Base-by-base conservation (phyloP, 2,888 invertebrate genomes). In the Conops quadrifasciatus region DNA sequence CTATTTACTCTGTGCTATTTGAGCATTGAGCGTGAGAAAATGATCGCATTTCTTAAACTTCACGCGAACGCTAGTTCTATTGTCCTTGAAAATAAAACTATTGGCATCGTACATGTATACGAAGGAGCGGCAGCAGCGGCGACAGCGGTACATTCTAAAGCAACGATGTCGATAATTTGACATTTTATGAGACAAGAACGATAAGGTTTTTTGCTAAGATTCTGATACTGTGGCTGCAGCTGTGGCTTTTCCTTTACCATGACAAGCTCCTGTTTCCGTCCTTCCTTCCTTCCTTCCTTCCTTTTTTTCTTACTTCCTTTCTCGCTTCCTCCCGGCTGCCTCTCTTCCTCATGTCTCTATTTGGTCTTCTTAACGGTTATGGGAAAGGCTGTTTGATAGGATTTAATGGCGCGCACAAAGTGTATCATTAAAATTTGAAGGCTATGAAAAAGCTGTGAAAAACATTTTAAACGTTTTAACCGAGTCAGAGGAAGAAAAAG, bases 341-440 rank as follows among this genome's bases (percentile, higher is more conserved):
- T n/a, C n/a, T n/a, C n/a, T n/a, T n/a, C n/a, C n/a, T n/a, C n/a
- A n/a, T n/a, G n/a, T n/a, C 36, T 36, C 9, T 36, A 4, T 36
- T 36, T 36, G 5, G 4, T 36, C 9, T 21, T n/a, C 21, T 53
- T 36, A 30, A 66, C 51, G 30, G 19, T 66, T 36, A 53, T 36
- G 26, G 64, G 4, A 9, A 9, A n/a, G n/a, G 49, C 47, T 64
- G 26, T 51, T 51, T 66, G 66, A 30, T 66, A 66, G 53, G 21
- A 66, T 53, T 66, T 66, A 53, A 66, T 66, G 53, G 53, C 53
- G 66, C 19, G 66, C 30, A 19, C 21, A 30, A 53, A 66, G 51
- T 66, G 66, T 51, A 66, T 53, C 53, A 66, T 53, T 53, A 66
- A 66, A 66, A 53, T 51, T 53, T 66, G 36, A 53, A 66, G 53